Evolutionary conservation across 2,888 invertebrate genomes (phyloP), one percentile per base, ranked within the genome.

Genomic region (Lumbricus terrestris): DNA sequence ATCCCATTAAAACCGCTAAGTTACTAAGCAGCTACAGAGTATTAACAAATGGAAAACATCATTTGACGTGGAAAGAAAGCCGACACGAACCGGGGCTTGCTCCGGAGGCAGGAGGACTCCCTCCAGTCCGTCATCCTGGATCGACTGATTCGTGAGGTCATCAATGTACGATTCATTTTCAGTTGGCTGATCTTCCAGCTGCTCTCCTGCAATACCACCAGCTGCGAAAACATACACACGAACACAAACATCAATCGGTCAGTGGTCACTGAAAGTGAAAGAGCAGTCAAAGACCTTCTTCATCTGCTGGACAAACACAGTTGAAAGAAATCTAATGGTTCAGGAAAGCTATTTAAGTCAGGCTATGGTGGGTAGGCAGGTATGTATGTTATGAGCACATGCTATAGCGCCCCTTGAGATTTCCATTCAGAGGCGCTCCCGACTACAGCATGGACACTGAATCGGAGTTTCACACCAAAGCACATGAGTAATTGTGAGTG

Each of bases 71-170:
- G n/a, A 69, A 69, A 85, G 85, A 35, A 23, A 29, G 20, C 33
- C 6, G 33, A 88, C 47, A 40, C 88, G 29, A 33, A 89, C 69
- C 90, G 33, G n/a, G 18, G 83, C 34, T 47, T n/a, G 82, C 40
- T 90, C 91, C 33, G 93, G 29, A n/a, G 93, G 93, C 88, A 93
- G 93, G 0, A 93, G 93, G 0, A 93, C 93, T 90, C 93, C 94
- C 90, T 94, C 94, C 33, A 94, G 92, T 42, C 92, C 92, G 6
- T 91, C 92, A 37, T 92, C 92, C 69, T 90, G 85, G 34, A 33
- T 42, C 11, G 85, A 34, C 85, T 83, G 47, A 38, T 38, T 85
- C 11, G 54, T 47, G n/a, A 47, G 37, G 33, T 69, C 47, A 34
- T 40, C 88, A 40, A 88, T 47, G 40, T 38, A 85, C 11, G 42